Conservation (phyloP, 2,888 invertebrate genomes). For the Orgyia antiqua region DNA sequence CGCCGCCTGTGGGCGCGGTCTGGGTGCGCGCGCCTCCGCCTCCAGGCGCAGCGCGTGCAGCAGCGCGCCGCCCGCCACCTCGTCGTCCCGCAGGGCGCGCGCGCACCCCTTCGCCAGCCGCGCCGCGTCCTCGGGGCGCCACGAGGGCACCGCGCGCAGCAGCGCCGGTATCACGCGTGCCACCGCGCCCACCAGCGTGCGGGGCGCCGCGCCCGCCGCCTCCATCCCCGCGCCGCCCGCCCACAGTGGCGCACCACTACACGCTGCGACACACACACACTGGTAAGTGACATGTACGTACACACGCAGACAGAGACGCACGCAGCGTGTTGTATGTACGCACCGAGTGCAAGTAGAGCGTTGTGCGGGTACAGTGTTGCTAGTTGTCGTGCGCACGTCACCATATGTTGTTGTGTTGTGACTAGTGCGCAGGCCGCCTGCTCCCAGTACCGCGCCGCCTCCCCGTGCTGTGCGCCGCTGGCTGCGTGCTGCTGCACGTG, state of each 20-base stretch:
- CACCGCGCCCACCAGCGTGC: slow-evolving; percentile 21
- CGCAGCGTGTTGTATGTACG: not conserved
- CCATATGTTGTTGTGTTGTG: slow-evolving; percentile 17
- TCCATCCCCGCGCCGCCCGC: slow-evolving; percentile 10
- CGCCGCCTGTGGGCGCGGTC: slow-evolving; percentile 21
- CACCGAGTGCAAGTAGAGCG: slow-evolving; percentile 35
- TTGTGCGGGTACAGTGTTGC: slow-evolving; percentile 30
- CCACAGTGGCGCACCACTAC: slow-evolving; percentile 31
- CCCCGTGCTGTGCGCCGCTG: slow-evolving; percentile 4
- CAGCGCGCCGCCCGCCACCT: slow-evolving; percentile 26
- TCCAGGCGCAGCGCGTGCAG: slow-evolving; percentile 10
- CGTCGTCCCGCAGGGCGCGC: slow-evolving; percentile 13
- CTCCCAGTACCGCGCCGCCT: slow-evolving; percentile 39
- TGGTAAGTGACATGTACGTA: slow-evolving; percentile 16
- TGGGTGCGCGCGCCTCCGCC: slow-evolving; percentile 15
- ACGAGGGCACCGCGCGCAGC: slow-evolving; percentile 23
- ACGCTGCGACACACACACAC: slow-evolving; percentile 18
- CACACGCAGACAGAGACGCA: not conserved
- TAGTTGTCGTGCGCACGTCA: slow-evolving; percentile 24
- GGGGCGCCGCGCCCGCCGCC: slow-evolving; percentile 20
- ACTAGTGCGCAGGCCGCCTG: slow-evolving; percentile 35
- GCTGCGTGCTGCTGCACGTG: slow-evolving; percentile 1
- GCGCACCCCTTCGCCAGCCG: slow-evolving; percentile 13
- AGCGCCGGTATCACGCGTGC: slow-evolving; percentile 16
- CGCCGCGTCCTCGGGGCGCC: slow-evolving; percentile 2